Base-by-base conservation (phyloP, 2,797 vertebrate genomes). In the Gymnoscopelus braueri region DNA sequence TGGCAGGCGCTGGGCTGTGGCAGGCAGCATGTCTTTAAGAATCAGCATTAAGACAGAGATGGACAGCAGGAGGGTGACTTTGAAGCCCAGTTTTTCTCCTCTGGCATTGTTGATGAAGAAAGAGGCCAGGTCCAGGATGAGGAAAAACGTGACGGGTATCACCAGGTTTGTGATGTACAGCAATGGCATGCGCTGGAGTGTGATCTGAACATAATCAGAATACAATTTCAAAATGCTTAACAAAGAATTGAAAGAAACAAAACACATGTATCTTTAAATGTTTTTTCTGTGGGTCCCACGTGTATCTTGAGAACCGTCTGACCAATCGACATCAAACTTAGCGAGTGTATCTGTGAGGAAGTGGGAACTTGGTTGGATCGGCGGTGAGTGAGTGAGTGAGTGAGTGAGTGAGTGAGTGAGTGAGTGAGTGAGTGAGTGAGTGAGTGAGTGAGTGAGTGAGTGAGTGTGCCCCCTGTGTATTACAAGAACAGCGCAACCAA, bases 1-100 rank as follows among this genome's bases (percentile, higher is more conserved):
- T 0, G 95, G 95, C 15, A 94, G 76, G 0, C 3, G 39, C 14
- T 87, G 64, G 15, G 94, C 94, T 0, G 95, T 93, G 0, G 93
- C 93, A 1, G 95, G 94, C 53, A 96, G 73, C 61, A 93, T 93
- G 69, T 96, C 94, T 66, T 93, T 88, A 0, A 96, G 93, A 3
- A 96, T 93, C 48, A 95, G 89, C 60, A 95, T 90, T 13, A 96
- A 65, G 74, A 96, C 92, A 12, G 95, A 95, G 75, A 93, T 91
- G 77, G 93, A 94, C 0, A 96, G 88, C 15, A 95, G 89, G 2
- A 96, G 59, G 1, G 95, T 95, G 0, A 96, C 85, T 80, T 96
- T 96, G 79, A 95, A 95, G 74, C 69, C 77, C 65, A 95, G 81
- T 66, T 95, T 96, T 26, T 96, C 94, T 1, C 90, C 91, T 0